These are phyloP conservation scores for Lophotriccus pileatus DNA, from an alignment of 2,797 vertebrate species.

Conservation along the genomic window DNA sequence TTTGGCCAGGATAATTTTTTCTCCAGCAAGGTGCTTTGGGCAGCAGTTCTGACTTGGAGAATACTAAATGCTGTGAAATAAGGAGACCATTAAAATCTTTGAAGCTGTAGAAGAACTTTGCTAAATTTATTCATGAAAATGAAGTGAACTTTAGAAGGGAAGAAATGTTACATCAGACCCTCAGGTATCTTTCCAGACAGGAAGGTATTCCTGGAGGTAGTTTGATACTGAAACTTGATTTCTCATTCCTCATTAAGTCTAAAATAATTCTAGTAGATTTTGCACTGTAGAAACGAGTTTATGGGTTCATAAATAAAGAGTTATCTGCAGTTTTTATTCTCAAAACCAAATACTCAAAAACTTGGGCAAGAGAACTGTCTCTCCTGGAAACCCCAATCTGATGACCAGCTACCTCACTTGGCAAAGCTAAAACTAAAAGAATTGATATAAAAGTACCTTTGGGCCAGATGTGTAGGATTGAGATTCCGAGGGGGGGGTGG, in stretches of 20 bases:
- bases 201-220: rapidly evolving
- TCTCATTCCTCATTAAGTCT: not conserved
- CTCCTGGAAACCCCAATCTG: not conserved
- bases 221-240: not conserved
- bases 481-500: not conserved
- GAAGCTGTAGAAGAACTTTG: not conserved
- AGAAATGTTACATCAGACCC: not conserved
- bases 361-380: not conserved
- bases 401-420: not conserved
- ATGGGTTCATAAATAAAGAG: not conserved
- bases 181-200: not conserved
- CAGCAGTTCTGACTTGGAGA: not conserved
- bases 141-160: not conserved
- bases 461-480: not conserved
- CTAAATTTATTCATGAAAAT: not conserved
- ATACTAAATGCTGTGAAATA: not conserved
- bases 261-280: not conserved
- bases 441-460: not conserved
- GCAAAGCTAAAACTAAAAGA: not conserved
- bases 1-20: not conserved
- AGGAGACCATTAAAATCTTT: not conserved
- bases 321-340: not conserved
- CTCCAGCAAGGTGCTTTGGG: not conserved
- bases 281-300: not conserved
- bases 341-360: not conserved